Conservation (phyloP, 2,888 invertebrate species). For the Zelleria hepariella region DNA sequence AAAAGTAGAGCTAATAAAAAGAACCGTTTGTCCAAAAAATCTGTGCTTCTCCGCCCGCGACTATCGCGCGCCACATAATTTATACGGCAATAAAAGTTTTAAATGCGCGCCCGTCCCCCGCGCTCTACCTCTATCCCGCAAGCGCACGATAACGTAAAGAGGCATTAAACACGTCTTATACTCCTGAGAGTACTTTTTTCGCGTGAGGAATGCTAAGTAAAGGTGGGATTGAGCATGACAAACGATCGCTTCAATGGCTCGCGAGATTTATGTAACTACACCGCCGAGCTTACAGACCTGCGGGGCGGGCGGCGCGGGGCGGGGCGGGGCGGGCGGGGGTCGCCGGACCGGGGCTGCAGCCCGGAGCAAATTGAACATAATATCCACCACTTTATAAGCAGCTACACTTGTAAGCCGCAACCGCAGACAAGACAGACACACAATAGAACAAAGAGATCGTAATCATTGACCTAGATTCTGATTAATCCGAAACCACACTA, state of each 20-base stretch:
- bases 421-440: not conserved
- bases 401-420: not conserved
- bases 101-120: slow-evolving; percentile 2
- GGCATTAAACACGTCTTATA: not conserved
- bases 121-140: not conserved
- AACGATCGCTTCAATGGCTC: not conserved
- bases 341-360: too few species aligned
- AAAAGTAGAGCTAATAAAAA: not conserved
- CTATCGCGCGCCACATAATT: slow-evolving; percentile 6
- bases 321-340: not conserved
- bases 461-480: not conserved
- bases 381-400: not conserved
- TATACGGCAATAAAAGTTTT: slow-evolving; percentile 10
- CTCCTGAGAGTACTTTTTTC: not conserved
- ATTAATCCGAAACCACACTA: not conserved
- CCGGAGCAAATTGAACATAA: not conserved
- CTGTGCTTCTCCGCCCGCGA: not conserved
- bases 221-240: not conserved
- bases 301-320: not conserved
- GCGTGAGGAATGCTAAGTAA: not conserved
- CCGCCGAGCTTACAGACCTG: not conserved
- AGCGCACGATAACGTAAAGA: not conserved
- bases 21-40: not conserved
- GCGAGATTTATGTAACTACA: not conserved
- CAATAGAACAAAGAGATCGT: not conserved